Conservation (phyloP, 2,888 invertebrate genomes). For the Bugula neritina region DNA sequence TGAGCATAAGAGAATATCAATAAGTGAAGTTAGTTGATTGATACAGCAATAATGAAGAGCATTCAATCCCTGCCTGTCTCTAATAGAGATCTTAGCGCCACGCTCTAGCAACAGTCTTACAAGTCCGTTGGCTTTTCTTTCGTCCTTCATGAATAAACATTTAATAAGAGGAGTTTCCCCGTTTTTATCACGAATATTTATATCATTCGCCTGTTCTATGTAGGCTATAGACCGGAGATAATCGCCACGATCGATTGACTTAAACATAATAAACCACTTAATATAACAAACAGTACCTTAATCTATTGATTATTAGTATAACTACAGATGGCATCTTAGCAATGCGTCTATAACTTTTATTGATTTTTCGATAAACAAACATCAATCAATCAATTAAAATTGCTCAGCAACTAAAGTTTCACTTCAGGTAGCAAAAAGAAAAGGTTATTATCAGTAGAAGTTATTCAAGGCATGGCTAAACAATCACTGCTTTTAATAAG, state of each 20-base stretch:
- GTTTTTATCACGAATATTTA: constrained; percentile 40
- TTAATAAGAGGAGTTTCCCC: constrained; percentile 44
- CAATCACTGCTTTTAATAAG: no score
- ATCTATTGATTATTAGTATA: no score
- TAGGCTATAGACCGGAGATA: constrained; percentile 29
- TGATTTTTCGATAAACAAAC: no score
- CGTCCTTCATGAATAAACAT: constrained; percentile 44
- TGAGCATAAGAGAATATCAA: constrained; percentile 40
- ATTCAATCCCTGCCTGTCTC: constrained; percentile 44
- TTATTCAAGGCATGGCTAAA: no score
- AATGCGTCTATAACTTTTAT: no score
- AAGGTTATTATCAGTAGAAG: no score
- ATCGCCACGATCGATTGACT: not conserved
- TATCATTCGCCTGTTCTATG: constrained; percentile 39
- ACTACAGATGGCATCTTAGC: no score
- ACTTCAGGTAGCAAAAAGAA: no score
- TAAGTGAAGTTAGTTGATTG: constrained; percentile 39
- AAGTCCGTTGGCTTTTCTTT: constrained; percentile 45
- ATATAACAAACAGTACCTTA: no score
- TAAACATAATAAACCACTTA: constrained; percentile 12
- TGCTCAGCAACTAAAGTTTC: no score
- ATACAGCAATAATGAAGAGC: constrained; percentile 49
- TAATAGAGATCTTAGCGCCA: constrained; percentile 38
- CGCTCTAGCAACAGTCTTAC: constrained; percentile 47
- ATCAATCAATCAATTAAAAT: no score